These are phyloP conservation scores for Hydrocynus forskahlii DNA, from an alignment of 2,797 vertebrate species.

Conservation along the genomic window DNA sequence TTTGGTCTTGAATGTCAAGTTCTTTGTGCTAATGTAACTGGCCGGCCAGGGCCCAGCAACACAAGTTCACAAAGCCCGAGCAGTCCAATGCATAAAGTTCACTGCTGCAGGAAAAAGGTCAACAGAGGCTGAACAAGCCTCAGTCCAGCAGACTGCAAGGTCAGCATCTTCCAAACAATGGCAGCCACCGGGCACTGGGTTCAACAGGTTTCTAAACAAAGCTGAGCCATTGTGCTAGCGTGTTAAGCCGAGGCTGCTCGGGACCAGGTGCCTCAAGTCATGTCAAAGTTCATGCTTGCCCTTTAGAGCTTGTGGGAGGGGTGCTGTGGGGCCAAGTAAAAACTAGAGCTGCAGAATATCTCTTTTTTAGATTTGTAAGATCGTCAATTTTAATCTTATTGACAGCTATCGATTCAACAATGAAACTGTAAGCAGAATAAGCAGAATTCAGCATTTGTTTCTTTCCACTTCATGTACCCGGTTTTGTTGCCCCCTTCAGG, in stretches of 20 bases:
- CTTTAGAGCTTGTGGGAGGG: not conserved
- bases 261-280: slow-evolving; percentile 55
- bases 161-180: slow-evolving; percentile 68
- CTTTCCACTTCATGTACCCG: too few species aligned
- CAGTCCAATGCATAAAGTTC: slow-evolving; percentile 22
- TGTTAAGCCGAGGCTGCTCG: slow-evolving; percentile 47
- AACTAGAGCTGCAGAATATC: not conserved
- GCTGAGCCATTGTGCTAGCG: slow-evolving; percentile 58
- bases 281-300: slow-evolving; percentile 14
- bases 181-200: slow-evolving; percentile 62
- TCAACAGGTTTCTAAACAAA: slow-evolving; percentile 67
- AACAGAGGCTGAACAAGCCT: slow-evolving; percentile 74
- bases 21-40: slow-evolving; percentile 31
- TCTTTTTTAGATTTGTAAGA: not conserved
- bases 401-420: too few species aligned
- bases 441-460: too few species aligned
- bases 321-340: not conserved
- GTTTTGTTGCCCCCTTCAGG: too few species aligned
- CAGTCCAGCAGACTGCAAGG: slow-evolving; percentile 69
- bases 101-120: slow-evolving; percentile 57
- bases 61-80: slow-evolving; percentile 21
- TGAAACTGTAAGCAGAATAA: too few species aligned
- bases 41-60: slow-evolving; percentile 22
- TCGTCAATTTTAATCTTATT: not conserved
- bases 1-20: slow-evolving; percentile 49